Conservation (phyloP, 1,140 invertebrate genomes). For the Homalodisca vitripennis region DNA sequence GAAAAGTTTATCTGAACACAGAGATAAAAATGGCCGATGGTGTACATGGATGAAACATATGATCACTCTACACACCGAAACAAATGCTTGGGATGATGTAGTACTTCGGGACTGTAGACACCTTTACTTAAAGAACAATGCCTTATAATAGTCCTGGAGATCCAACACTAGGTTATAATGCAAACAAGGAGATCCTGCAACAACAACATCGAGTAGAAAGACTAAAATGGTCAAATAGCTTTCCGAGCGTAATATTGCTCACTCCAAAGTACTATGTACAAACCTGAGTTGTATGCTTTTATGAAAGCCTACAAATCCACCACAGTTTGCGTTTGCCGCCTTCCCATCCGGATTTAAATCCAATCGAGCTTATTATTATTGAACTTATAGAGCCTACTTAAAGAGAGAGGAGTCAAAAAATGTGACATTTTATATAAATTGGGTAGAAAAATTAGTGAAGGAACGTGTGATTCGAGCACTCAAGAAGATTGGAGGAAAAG, state of each 20-base stretch:
- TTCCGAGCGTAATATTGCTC: constrained; percentile 32
- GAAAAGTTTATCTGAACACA: constrained; percentile 2
- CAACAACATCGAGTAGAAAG: constrained; percentile 39
- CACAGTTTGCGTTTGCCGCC: constrained; percentile 18
- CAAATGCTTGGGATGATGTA: neutral
- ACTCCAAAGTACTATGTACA: constrained; percentile 25
- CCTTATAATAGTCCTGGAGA: constrained; percentile 34
- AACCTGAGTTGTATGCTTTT: constrained; percentile 25
- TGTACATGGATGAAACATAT: constrained; percentile 26
- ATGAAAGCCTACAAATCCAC: neutral
- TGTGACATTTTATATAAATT: constrained; percentile 11
- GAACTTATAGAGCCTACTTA: constrained; percentile 16
- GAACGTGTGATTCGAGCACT: neutral
- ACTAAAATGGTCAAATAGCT: constrained; percentile 42
- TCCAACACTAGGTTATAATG: constrained; percentile 48
- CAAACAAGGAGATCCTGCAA: constrained; percentile 39
- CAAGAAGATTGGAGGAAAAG: constrained; percentile 19
- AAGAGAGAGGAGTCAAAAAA: constrained; percentile 20
- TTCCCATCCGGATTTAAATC: constrained; percentile 25
- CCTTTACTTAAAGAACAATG: constrained; percentile 22
- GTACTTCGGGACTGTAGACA: constrained; percentile 1
- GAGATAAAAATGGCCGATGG: constrained; percentile 4
- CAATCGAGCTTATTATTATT: constrained; percentile 14
- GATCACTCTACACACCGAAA: constrained; percentile 14
- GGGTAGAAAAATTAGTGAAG: neutral